Evolutionary conservation across 2,113 vertebrate genomes (phyloP), one percentile per base, ranked within the genome.

Genomic region (Corythornis cristatus): DNA sequence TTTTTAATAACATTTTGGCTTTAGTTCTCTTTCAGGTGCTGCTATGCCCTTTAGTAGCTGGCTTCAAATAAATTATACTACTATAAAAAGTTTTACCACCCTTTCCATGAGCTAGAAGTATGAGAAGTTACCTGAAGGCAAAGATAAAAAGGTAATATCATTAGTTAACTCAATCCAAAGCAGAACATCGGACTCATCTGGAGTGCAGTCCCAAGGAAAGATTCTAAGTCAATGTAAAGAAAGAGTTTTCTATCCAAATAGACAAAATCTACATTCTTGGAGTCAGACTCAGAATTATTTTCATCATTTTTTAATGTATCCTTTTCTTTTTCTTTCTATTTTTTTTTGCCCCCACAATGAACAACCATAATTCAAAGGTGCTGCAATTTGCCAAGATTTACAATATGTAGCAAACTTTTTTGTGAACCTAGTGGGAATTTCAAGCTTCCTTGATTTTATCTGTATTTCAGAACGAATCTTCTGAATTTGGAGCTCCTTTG

Each of bases 1-100:
- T 96, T 95, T 91, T 93, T 89, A 92, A 90, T 91, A 92, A 94
- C 71, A 89, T 91, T 96, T 94, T 91, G 75, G 51, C 85, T 89
- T 62, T 74, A 66, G 71, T 77, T 93, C 93, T 62, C 64, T 95
- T 94, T 89, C 91, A 92, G 94, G 60, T 67, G 43, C 75, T 71
- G 64, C 72, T 93, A n/a, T 95, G 89, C 89, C 96, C 91, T 96
- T 95, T 92, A 74, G 91, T 93, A 93, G 56, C 75, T 73, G 67
- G 46, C 25, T 93, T 65, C 91, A 93, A 93, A 95, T 93, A 96
- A 95, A 95, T 95, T 87, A 89, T 60, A 83, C 60, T 89, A 89
- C 81, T 91, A 83, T 92, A 79, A 95, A 93, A 93, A 54, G 8
- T 91, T 96, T 91, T 83, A 96, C 71, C 88, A 93, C 56, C 48